Base-by-base conservation (phyloP, 2,113 vertebrate species). In the Rhinoptilus africanus region DNA sequence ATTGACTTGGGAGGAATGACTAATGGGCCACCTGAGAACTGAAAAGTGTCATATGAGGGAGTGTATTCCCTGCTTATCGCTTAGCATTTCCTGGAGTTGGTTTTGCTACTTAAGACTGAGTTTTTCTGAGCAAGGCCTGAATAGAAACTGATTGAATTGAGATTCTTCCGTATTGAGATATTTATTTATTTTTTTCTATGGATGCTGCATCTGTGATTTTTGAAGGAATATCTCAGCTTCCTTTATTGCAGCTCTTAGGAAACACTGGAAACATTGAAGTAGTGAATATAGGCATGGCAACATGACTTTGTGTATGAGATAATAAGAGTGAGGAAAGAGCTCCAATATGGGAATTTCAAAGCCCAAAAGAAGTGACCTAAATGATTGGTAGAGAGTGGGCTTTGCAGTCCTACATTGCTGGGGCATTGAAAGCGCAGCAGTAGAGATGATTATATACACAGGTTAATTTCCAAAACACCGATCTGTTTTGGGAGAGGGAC, bases 81-180 rank as follows among this genome's bases (percentile, higher is more conserved):
- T 87, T 76, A 72, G 64, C 59, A n/a, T 84, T 96, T 87, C 62
- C 57, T 91, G 81, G 34, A 35, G 47, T 17, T 91, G 69, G 20
- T 35, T 91, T 91, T 91, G 51, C 60, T 85, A 12, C 56, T 83
- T 74, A 66, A 84, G 41, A 71, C 41, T 79, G 62, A 41, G 9
- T 88, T 86, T 93, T 94, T 76, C n/a, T 87, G 73, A 81, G 84
- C 23, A 68, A 59, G 64, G 51, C 37, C 51, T 93, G 94, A 96
- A 95, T 94, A 95, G 89, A 75, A 93, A 74, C 88, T 96, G 93
- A 92, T 94, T 96, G 60, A 95, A 87, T 43, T 74, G 45, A 78
- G n/a, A 71, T 89, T 78, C 82, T 89, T 93, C 51, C 50, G 78
- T 67, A 72, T 59, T 82, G 51, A 59, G n/a, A n/a, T 63, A 90